Evolutionary conservation across 2,113 vertebrate genomes (phyloP).

Genomic region (Pristiophorus japonicus): DNA sequence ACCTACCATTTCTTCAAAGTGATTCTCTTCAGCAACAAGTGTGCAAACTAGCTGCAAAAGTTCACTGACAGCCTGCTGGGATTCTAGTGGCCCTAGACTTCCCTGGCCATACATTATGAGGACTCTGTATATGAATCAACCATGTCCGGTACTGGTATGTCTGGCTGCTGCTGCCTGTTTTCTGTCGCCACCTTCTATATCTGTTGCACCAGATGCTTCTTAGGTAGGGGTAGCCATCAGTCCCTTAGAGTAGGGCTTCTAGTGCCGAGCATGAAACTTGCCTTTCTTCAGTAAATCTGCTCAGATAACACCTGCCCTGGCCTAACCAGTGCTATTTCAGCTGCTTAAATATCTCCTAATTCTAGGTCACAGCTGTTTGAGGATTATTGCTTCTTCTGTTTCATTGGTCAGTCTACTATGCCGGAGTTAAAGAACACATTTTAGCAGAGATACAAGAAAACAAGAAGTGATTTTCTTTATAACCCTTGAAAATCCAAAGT

Average conservation of each 20-base stretch:
- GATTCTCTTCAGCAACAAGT: background rate
- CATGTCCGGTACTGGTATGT: background rate
- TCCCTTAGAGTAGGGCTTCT: background rate
- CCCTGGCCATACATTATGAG: background rate
- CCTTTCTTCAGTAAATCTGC: background rate
- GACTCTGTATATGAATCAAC: background rate
- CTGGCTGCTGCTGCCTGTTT: background rate
- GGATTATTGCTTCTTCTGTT: constrained; percentile 5
- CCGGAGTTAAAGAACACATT: background rate
- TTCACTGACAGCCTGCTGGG: background rate
- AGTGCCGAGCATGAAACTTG: background rate
- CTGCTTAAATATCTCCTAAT: constrained; percentile 24
- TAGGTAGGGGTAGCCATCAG: background rate
- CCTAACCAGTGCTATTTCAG: background rate
- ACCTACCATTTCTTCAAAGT: constrained; percentile 27
- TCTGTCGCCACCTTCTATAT: background rate
- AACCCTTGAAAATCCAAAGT: background rate
- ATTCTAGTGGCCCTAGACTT: background rate
- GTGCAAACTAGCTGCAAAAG: background rate
- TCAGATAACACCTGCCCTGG: constrained; percentile 24
- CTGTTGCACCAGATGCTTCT: background rate
- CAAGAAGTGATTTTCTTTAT: background rate
- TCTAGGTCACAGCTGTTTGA: constrained; percentile 20
- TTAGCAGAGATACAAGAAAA: background rate
- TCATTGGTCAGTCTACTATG: background rate